These are phyloP conservation scores for Microtus oregoni DNA, from an alignment of 2,113 vertebrate genomes.

Conservation along the genomic window DNA sequence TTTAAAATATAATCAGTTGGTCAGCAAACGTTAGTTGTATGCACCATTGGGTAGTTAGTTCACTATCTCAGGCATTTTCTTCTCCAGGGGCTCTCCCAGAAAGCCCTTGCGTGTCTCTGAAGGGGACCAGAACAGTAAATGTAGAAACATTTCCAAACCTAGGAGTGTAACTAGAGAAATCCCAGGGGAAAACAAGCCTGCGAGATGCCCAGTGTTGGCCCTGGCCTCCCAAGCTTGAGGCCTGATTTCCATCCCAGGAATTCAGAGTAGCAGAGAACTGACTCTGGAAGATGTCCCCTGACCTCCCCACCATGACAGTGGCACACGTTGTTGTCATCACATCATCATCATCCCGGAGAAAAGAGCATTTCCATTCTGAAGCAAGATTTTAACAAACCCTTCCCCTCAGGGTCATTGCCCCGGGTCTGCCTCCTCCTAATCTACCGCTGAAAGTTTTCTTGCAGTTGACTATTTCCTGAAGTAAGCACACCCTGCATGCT, in stretches of 20 bases:
- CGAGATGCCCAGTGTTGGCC: background rate
- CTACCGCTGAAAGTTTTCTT: background rate
- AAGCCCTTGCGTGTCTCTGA: background rate
- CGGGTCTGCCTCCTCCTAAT: background rate
- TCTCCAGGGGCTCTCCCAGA: background rate
- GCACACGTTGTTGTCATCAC: background rate
- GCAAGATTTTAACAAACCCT: background rate
- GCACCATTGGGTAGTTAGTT: background rate
- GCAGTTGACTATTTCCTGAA: background rate
- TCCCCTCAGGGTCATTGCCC: background rate
- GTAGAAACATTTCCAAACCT: slow-evolving; percentile 33
- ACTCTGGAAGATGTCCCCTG: background rate
- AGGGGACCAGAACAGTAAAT: background rate
- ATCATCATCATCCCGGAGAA: background rate
- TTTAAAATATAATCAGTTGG: background rate
- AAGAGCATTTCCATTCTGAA: background rate
- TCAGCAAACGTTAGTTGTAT: background rate
- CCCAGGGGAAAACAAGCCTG: no score
- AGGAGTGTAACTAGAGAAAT: slow-evolving; percentile 45
- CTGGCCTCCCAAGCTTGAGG: background rate
- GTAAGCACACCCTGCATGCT: background rate
- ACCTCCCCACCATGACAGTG: background rate
- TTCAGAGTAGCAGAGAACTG: background rate
- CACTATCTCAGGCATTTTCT: slow-evolving; percentile 18
- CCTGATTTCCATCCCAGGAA: background rate